Percentiles rank a stretch among this genome's conserved stretches.
Evolutionary conservation across 2,888 invertebrate genomes (phyloP).

Genomic region (Nineta flava): DNA sequence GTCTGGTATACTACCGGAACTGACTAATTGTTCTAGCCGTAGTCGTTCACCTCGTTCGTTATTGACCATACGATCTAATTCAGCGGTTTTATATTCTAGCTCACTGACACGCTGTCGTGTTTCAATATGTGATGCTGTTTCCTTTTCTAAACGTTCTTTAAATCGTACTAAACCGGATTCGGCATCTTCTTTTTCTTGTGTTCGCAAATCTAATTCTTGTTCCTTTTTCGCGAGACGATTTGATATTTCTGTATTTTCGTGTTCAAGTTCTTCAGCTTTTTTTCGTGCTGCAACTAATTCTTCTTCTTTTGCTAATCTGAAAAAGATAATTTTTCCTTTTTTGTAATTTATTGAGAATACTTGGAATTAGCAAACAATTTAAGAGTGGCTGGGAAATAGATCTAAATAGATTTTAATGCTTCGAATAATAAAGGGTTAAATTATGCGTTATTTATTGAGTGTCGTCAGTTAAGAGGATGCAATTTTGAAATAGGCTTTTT

Average conservation of each 20-base stretch:
- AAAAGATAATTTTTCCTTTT: slow-evolving; percentile 18
- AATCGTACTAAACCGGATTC: slow-evolving; percentile 66
- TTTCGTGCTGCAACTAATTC: slow-evolving; percentile 74
- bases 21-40: slow-evolving; percentile 71
- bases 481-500: no score
- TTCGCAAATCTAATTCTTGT: slow-evolving; percentile 76
- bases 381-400: not conserved
- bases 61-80: slow-evolving; percentile 41
- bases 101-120: slow-evolving; percentile 59
- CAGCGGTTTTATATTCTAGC: slow-evolving; percentile 34
- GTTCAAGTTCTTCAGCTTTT: slow-evolving; percentile 76
- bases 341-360: slow-evolving; percentile 5
- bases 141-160: slow-evolving; percentile 77
- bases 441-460: no score
- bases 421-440: no score
- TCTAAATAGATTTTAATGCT: not conserved
- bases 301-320: slow-evolving; percentile 73
- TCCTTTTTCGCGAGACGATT: slow-evolving; percentile 81
- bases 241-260: slow-evolving; percentile 75
- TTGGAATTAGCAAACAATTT: slow-evolving; percentile 8
- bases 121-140: slow-evolving; percentile 75
- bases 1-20: slow-evolving; percentile 82
- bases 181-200: slow-evolving; percentile 84
- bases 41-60: slow-evolving; percentile 68
- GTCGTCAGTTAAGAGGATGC: no score